Conservation (phyloP, 1,140 invertebrate genomes). For the Leptinotarsa texana region DNA sequence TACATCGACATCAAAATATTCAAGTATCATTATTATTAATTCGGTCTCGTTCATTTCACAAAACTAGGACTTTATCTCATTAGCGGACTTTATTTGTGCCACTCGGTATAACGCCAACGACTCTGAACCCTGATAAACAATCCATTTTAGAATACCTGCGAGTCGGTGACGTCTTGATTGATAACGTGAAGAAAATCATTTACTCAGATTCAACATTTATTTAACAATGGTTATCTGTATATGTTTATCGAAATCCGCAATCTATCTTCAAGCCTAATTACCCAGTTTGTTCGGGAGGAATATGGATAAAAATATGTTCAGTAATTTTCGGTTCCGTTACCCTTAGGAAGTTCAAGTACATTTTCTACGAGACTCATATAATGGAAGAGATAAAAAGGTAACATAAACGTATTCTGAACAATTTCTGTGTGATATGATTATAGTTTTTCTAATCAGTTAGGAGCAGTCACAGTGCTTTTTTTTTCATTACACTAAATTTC, state of each 20-base stretch:
- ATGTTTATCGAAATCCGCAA: background rate
- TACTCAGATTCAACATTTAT: background rate
- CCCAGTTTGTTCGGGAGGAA: background rate
- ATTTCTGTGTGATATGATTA: no score
- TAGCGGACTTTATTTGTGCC: background rate
- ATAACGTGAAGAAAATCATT: conserved; percentile 2
- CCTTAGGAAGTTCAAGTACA: background rate
- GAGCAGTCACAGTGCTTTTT: no score
- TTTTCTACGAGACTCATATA: no score
- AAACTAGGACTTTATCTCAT: no score
- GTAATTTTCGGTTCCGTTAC: background rate
- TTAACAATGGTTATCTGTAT: background rate
- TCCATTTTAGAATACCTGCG: background rate
- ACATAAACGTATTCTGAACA: no score
- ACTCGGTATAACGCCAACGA: background rate
- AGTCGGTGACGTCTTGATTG: background rate
- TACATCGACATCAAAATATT: no score
- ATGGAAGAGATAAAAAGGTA: no score
- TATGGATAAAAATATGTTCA: background rate
- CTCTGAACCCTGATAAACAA: background rate
- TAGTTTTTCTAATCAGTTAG: no score
- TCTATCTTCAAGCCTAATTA: background rate
- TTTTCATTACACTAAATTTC: no score
- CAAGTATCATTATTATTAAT: no score
- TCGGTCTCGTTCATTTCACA: no score